Evolutionary conservation across 1,140 invertebrate genomes (phyloP).

Genomic region (Andricus grossulariae): DNA sequence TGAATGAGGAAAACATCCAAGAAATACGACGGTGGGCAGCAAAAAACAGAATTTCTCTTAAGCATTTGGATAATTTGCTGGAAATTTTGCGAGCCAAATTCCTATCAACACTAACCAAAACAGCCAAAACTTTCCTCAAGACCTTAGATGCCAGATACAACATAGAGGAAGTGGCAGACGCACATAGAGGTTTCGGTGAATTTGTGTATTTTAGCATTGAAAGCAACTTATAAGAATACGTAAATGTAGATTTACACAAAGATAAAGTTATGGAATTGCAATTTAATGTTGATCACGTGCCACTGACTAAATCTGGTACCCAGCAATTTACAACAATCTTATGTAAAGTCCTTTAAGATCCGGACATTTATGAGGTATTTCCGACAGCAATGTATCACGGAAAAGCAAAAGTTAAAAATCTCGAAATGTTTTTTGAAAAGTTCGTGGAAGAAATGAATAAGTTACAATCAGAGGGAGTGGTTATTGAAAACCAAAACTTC

Average conservation of each 20-base stretch:
- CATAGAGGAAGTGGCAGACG: conserved; percentile 22
- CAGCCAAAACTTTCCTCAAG: conserved; percentile 31
- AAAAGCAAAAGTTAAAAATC: conserved; percentile 42
- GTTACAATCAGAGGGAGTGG: conserved; percentile 37
- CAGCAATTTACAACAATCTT: conserved; percentile 39
- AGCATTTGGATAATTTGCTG: conserved; percentile 10
- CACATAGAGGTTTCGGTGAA: conserved; percentile 29
- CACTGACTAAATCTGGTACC: conserved; percentile 38
- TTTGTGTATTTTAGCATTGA: conserved; percentile 46
- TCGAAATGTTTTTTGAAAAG: conserved; percentile 38
- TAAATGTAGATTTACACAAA: conserved; percentile 26
- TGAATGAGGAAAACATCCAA: neutral
- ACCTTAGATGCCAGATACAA: conserved; percentile 34
- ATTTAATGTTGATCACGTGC: conserved; percentile 38
- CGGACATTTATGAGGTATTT: conserved; percentile 40
- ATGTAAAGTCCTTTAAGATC: neutral
- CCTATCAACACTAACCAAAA: neutral
- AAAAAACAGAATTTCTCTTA: neutral
- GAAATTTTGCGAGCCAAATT: conserved; percentile 25
- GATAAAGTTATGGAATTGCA: neutral
- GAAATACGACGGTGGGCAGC: neutral
- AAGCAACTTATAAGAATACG: conserved; percentile 29
- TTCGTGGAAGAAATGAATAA: conserved; percentile 46
- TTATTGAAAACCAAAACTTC: conserved; percentile 31
- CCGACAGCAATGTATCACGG: conserved; percentile 45